These are phyloP conservation scores for Papilio polytes DNA, from an alignment of 1,140 invertebrate genomes.

Conservation along the genomic window DNA sequence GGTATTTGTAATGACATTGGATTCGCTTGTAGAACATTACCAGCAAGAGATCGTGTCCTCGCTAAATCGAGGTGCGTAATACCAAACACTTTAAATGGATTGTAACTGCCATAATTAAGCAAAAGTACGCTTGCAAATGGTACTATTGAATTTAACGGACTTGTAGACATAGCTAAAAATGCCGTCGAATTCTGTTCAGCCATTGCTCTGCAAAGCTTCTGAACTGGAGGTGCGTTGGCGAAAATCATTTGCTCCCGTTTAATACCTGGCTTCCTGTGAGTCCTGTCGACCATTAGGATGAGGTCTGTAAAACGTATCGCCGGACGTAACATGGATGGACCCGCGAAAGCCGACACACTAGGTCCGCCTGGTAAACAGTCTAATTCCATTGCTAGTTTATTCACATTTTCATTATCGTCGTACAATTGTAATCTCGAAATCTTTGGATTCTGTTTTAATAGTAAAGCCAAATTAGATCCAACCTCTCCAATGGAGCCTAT, in stretches of 20 bases:
- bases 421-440: slow-evolving; percentile 56
- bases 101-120: slow-evolving; percentile 56
- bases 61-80: slow-evolving; percentile 63
- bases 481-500: slow-evolving; percentile 59
- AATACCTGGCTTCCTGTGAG: slow-evolving; percentile 48
- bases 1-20: slow-evolving; percentile 52
- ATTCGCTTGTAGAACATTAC: slow-evolving; percentile 52
- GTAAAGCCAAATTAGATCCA: slow-evolving; percentile 57
- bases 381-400: slow-evolving; percentile 53
- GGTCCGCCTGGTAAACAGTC: slow-evolving; percentile 54
- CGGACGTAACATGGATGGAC: slow-evolving; percentile 45
- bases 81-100: slow-evolving; percentile 63
- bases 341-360: slow-evolving; percentile 44
- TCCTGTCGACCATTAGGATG: slow-evolving; percentile 56
- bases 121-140: slow-evolving; percentile 63
- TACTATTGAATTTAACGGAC: slow-evolving; percentile 67
- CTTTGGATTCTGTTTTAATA: slow-evolving; percentile 58
- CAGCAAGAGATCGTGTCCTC: slow-evolving; percentile 52
- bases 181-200: slow-evolving; percentile 55
- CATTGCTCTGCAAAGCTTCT: slow-evolving; percentile 54
- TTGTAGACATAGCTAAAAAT: slow-evolving; percentile 61
- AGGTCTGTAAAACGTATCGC: slow-evolving; percentile 55
- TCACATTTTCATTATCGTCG: slow-evolving; percentile 56
- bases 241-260: slow-evolving; percentile 58
- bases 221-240: slow-evolving; percentile 56